Conservation (phyloP, 2,797 vertebrate species). For the Odontamblyopus rebecca region DNA sequence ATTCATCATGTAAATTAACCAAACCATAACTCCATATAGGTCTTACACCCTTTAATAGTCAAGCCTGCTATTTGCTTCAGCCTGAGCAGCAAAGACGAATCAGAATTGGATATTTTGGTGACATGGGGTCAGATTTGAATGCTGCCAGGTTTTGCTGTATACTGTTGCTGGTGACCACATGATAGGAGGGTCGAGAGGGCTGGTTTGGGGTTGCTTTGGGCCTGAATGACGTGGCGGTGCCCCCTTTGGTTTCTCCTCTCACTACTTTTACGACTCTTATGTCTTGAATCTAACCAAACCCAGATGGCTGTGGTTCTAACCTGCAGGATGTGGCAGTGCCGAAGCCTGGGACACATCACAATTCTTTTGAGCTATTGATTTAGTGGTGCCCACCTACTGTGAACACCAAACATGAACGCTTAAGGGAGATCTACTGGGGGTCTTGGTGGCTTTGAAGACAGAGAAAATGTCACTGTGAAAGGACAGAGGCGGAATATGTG, state of each 20-base stretch:
- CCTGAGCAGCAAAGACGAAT: not conserved
- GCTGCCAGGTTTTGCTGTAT: conserved; percentile 32
- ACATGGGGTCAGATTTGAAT: conserved; percentile 38
- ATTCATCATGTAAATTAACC: conserved; percentile 1
- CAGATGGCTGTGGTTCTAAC: conserved; percentile 70
- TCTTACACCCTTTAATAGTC: not conserved
- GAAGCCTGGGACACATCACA: conserved; percentile 48
- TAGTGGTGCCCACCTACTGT: conserved; percentile 56
- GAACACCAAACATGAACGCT: conserved; percentile 44
- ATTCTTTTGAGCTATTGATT: conserved; percentile 41
- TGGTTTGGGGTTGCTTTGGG: conserved; percentile 39
- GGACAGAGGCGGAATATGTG: conserved; percentile 14
- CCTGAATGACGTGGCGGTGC: conserved; percentile 57
- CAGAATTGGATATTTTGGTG: conserved; percentile 25
- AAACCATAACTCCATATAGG: not conserved
- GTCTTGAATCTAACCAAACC: conserved; percentile 64
- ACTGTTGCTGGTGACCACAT: conserved; percentile 53
- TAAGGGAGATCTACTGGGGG: conserved; percentile 21
- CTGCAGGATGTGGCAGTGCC: conserved; percentile 69
- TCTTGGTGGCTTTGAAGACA: conserved; percentile 29
- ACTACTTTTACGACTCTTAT: conserved; percentile 57
- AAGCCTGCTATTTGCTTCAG: not conserved
- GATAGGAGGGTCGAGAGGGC: conserved; percentile 46
- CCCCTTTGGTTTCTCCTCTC: conserved; percentile 56
- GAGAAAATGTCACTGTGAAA: conserved; percentile 13